A percentile compares a stretch with the other conserved stretches of the same genome.
Evolutionary conservation across 2,113 vertebrate genomes (phyloP).

Genomic region (Rhegmatorhina hoffmannsi): DNA sequence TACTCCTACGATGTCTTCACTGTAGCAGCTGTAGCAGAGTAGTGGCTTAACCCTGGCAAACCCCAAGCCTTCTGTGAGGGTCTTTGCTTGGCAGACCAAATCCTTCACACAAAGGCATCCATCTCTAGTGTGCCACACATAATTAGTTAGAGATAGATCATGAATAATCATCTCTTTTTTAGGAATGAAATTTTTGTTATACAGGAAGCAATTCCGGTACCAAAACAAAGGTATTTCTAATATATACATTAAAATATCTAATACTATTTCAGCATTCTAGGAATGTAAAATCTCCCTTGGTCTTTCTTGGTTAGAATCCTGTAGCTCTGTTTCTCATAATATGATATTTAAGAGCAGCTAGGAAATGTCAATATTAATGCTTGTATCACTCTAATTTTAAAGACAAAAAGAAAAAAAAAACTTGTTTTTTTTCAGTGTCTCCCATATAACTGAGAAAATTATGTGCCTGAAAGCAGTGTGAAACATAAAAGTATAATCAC

Average conservation of each 20-base stretch:
- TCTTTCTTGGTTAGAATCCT: not conserved
- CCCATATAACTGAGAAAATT: not conserved
- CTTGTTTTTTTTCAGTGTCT: conserved; percentile 18
- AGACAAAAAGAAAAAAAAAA: not conserved
- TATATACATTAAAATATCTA: not conserved
- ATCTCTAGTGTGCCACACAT: not conserved
- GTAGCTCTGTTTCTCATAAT: conserved; percentile 23
- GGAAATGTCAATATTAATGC: conserved; percentile 23
- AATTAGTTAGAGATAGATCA: not conserved
- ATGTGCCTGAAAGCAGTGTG: conserved; percentile 12
- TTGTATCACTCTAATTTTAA: not conserved
- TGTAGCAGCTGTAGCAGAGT: not conserved
- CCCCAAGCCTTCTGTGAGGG: not conserved
- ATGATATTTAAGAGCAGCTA: conserved; percentile 19
- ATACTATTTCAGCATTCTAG: not conserved
- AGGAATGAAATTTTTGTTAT: not conserved
- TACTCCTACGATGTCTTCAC: not conserved
- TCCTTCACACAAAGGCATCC: not conserved
- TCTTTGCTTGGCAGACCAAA: not conserved
- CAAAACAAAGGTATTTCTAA: not conserved
- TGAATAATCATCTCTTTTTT: not conserved
- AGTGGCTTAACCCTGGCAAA: not conserved
- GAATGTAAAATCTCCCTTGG: not conserved
- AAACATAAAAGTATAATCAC: not conserved
- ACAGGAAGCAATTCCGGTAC: not conserved